Evolutionary conservation across 2,113 vertebrate species (phyloP).

Genomic region (Psilopogon haemacephalus): DNA sequence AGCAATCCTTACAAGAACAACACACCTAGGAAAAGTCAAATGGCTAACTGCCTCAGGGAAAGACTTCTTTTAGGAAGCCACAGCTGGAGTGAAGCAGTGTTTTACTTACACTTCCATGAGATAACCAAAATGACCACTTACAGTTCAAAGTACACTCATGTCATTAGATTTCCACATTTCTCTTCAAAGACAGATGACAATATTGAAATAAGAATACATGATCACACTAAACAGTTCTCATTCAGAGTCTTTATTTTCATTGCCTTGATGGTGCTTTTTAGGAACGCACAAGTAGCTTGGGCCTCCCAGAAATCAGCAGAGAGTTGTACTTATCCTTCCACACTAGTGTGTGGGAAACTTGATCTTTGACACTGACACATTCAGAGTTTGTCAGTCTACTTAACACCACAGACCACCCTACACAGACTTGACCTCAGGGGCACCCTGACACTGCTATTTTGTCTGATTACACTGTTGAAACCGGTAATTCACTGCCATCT

Average conservation of each 20-base stretch:
- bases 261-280: neutral
- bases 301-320: neutral
- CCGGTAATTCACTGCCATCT: conserved; percentile 16
- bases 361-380: neutral
- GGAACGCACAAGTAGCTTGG: rapidly evolving
- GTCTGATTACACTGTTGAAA: neutral
- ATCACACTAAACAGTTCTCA: neutral
- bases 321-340: neutral
- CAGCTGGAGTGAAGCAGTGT: neutral
- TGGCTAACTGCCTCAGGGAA: neutral
- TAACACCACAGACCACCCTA: neutral
- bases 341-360: neutral
- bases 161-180: neutral
- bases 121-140: neutral
- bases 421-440: neutral
- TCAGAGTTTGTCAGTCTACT: neutral
- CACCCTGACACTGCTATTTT: neutral
- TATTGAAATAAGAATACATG: neutral
- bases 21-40: neutral
- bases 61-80: neutral
- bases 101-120: neutral
- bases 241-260: neutral
- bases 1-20: neutral
- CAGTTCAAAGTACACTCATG: neutral
- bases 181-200: neutral